Evolutionary conservation across 2,113 vertebrate genomes (phyloP).

Genomic region (Telmatochromis bifrenatus): DNA sequence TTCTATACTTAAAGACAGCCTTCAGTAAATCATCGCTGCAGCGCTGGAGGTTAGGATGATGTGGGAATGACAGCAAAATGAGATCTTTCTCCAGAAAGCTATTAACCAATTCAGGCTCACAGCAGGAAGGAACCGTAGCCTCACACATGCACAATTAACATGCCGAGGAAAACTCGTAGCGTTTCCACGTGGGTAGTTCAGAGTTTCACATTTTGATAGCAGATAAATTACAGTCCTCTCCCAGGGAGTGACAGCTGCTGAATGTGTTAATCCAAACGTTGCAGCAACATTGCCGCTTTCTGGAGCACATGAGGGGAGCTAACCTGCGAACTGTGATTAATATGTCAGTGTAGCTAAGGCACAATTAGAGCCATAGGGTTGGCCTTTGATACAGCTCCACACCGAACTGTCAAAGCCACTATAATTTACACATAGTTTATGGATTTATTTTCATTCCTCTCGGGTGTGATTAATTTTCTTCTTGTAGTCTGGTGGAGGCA

Average conservation of each 20-base stretch:
- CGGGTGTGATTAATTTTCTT: not conserved
- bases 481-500: not conserved
- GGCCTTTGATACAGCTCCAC: not conserved
- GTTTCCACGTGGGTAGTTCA: not conserved
- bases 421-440: not conserved
- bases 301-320: not conserved
- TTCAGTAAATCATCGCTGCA: not conserved
- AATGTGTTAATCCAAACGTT: not conserved
- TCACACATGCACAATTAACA: not conserved
- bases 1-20: not conserved
- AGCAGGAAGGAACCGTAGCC: not conserved
- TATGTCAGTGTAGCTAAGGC: not conserved
- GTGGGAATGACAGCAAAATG: not conserved
- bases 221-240: not conserved
- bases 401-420: not conserved
- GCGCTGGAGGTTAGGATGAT: not conserved
- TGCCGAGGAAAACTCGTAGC: not conserved
- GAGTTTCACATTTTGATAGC: not conserved
- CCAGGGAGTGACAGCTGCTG: not conserved
- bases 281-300: not conserved
- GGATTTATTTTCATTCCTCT: not conserved
- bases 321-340: not conserved
- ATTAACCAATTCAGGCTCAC: not conserved
- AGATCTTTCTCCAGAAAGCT: not conserved
- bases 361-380: not conserved